Percentiles rank a stretch among this genome's conserved stretches.
phyloP scores from a whole-genome alignment of 2,888 invertebrate genomes.

The Tribolium freemani region DNA sequence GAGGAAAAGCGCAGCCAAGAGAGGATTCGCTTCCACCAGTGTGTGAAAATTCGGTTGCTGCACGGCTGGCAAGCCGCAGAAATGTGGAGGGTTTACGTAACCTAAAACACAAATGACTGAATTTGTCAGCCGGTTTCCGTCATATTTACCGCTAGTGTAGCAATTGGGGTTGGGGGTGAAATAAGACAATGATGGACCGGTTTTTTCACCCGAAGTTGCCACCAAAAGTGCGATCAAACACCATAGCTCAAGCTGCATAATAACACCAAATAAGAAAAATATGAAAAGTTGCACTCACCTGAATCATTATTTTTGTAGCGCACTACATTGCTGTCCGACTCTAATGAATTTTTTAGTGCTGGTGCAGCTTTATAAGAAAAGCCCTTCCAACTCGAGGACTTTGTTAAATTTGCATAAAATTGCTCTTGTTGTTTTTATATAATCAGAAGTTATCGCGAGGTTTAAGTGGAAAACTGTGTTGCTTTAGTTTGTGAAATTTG shows the following conservation, averaged over 20 bases:
- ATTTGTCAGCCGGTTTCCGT: neutral
- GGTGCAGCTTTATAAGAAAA: neutral
- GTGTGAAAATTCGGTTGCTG: neutral
- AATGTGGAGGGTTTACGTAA: constrained; percentile 1
- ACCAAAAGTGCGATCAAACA: neutral
- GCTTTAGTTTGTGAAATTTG: constrained; percentile 4
- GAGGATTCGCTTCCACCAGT: constrained; percentile 54
- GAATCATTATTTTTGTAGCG: neutral
- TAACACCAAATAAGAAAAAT: neutral
- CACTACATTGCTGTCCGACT: neutral
- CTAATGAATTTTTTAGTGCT: neutral
- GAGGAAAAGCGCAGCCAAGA: constrained; percentile 60
- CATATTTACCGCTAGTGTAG: neutral
- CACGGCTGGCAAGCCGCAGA: constrained; percentile 7
- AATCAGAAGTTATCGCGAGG: constrained; percentile 9
- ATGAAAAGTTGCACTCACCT: neutral
- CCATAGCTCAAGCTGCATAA: neutral
- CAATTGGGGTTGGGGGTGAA: neutral
- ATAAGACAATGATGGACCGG: neutral
- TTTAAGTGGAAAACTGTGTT: constrained; percentile 26
- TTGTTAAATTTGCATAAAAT: constrained; percentile 11
- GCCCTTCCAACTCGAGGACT: neutral
- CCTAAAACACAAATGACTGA: neutral
- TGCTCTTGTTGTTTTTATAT: neutral
- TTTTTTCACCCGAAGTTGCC: neutral